Base-by-base conservation (phyloP, 1,140 invertebrate species). In the Eupristina koningsbergeri region DNA sequence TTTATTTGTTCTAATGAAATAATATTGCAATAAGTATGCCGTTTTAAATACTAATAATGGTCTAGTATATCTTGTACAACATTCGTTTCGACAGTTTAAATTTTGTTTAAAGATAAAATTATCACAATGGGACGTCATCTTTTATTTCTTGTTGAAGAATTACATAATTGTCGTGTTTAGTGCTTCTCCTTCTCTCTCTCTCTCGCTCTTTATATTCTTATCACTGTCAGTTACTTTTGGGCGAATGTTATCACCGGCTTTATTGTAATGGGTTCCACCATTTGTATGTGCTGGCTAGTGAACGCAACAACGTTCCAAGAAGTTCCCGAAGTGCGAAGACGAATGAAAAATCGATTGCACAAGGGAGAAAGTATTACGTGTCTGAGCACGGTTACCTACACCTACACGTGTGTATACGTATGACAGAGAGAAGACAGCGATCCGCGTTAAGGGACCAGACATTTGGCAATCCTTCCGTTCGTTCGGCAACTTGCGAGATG, bases 301-400 rank as follows among this genome's bases (percentile, higher is more conserved):
- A 83, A 36, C 39, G 67, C 83, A 85, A 84, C 85, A 86, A 86
- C 86, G 81, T 86, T 84, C 83, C 80, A 64, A 63, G 47, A 17
- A 22, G 45, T 77, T 17, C 81, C 39, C 83, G 77, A 86, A 83
- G 86, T 74, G 64, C 83, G 80, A 87, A 85, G 86, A 86, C 84
- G 81, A 85, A 87, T 85, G 86, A 83, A 83, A 85, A 86, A 87
- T 87, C 84, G 86, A 87, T 86, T 82, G 83, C 77, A 58, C 3
- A 13, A 36, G 34, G 1, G 41, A 75, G 80, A 17, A 71, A 50
- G 80, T n/a, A n/a, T n/a, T n/a, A n/a, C n/a, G n/a, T n/a, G n/a
- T n/a, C n/a, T n/a, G n/a, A n/a, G n/a, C n/a, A n/a, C n/a, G n/a
- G n/a, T n/a, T n/a, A n/a, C n/a, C n/a, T n/a, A n/a, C n/a, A n/a